Conservation (phyloP, 1,140 invertebrate species). For the Teleogryllus occipitalis region DNA sequence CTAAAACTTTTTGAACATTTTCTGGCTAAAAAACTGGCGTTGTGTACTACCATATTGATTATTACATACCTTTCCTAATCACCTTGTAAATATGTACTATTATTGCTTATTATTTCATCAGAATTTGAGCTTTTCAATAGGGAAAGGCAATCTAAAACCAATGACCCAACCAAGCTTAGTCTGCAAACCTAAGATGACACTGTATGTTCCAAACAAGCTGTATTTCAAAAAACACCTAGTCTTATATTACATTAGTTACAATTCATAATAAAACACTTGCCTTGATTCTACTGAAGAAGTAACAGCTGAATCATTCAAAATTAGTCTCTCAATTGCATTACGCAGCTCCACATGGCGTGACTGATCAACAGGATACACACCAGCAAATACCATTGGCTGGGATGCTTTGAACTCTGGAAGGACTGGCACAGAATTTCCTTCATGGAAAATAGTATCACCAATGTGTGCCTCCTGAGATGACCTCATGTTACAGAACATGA, state of each 20-base stretch:
- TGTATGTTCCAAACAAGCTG: no score
- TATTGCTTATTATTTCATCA: no score
- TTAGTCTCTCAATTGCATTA: conserved; percentile 80
- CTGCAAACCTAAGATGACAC: no score
- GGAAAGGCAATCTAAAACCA: no score
- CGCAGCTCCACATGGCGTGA: conserved; percentile 64
- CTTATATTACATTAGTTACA: not conserved
- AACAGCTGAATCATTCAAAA: conserved; percentile 92
- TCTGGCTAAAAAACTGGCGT: no score
- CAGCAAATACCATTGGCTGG: conserved; percentile 90
- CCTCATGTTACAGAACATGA: conserved; percentile 73
- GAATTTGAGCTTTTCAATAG: no score
- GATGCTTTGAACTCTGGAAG: conserved; percentile 58
- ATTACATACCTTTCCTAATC: no score
- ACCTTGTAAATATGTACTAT: no score
- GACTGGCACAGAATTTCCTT: conserved; percentile 45
- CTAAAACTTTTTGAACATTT: no score
- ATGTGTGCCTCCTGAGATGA: conserved; percentile 67
- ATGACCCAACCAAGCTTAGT: no score
- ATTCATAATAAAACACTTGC: conserved; percentile 39
- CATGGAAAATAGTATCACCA: conserved; percentile 74
- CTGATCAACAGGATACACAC: conserved; percentile 87
- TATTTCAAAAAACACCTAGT: no score
- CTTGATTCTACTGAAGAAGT: conserved; percentile 67
- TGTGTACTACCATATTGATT: no score